phyloP scores from a whole-genome alignment of 2,888 invertebrate genomes.

The Caenorhabditis becei region DNA sequence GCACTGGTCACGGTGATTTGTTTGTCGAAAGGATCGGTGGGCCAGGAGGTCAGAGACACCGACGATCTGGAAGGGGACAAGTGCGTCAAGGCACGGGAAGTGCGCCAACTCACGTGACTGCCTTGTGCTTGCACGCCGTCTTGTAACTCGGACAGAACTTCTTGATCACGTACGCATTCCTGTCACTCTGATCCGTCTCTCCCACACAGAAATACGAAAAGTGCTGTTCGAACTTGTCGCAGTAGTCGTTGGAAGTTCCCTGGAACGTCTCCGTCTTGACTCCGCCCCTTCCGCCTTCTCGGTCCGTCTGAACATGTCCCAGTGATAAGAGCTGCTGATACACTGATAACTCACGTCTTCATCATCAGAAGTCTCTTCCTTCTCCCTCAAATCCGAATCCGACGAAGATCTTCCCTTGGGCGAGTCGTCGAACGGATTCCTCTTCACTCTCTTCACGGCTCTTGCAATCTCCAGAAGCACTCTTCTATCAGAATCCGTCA shows the following conservation, averaged over 20 bases:
- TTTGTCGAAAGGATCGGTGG: constrained; percentile 64
- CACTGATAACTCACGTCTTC: constrained; percentile 7
- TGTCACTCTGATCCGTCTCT: constrained; percentile 43
- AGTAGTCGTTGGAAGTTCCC: constrained; percentile 60
- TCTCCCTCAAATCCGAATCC: constrained; percentile 56
- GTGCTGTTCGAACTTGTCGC: constrained; percentile 67
- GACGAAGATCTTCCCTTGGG: constrained; percentile 5
- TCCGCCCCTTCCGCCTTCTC: constrained; percentile 24
- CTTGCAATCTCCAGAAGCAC: constrained; percentile 46
- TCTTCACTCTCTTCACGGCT: constrained; percentile 50
- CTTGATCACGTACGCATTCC: constrained; percentile 43
- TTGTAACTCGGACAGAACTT: constrained; percentile 70
- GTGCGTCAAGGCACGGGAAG: not conserved
- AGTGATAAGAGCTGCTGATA: too few relatives aligned
- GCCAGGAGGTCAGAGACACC: constrained; percentile 62
- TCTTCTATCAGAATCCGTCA: constrained; percentile 24
- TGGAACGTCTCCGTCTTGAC: constrained; percentile 27
- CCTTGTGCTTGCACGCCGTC: constrained; percentile 63
- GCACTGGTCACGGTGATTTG: constrained; percentile 41
- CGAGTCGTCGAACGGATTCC: constrained; percentile 43
- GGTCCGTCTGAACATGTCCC: not conserved
- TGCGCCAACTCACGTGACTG: constrained; percentile 40
- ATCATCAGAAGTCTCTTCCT: constrained; percentile 28
- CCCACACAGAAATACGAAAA: constrained; percentile 68
- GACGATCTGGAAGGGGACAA: constrained; percentile 28